Evolutionary conservation across 2,888 invertebrate genomes (phyloP).

Genomic region (Cheilosia vernalis): DNA sequence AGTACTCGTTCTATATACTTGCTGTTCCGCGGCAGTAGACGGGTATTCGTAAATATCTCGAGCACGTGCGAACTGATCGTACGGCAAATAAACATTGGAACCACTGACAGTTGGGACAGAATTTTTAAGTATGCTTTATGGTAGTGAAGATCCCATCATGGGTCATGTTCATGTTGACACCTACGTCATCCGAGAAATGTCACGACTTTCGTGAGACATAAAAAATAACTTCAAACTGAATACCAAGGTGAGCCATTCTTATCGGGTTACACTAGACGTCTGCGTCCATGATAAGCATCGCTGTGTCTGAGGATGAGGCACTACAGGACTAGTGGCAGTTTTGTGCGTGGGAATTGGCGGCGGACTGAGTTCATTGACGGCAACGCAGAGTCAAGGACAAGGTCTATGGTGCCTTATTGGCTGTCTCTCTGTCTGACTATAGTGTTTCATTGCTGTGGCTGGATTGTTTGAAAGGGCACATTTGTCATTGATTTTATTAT

Average conservation of each 20-base stretch:
- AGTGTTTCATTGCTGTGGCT: conserved; percentile 6
- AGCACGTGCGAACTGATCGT: conserved; percentile 26
- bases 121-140: not conserved
- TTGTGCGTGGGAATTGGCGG: conserved; percentile 15
- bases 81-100: not conserved
- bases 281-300: not conserved
- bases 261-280: not conserved
- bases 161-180: not conserved
- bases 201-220: conserved; percentile 8
- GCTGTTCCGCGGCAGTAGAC: not conserved
- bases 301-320: not conserved
- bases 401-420: not conserved
- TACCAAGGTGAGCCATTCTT: not conserved
- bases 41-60: conserved; percentile 3
- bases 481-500: conserved; percentile 1
- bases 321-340: not conserved
- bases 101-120: not conserved
- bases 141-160: not conserved
- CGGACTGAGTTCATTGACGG: conserved; percentile 14
- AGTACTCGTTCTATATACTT: not conserved
- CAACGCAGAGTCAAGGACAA: conserved; percentile 19
- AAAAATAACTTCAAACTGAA: not conserved
- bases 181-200: conserved; percentile 16
- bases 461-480: not conserved
- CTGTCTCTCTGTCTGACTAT: not conserved